Conservation (phyloP, 2,113 vertebrate species). For the Callochromis pleurospilus region DNA sequence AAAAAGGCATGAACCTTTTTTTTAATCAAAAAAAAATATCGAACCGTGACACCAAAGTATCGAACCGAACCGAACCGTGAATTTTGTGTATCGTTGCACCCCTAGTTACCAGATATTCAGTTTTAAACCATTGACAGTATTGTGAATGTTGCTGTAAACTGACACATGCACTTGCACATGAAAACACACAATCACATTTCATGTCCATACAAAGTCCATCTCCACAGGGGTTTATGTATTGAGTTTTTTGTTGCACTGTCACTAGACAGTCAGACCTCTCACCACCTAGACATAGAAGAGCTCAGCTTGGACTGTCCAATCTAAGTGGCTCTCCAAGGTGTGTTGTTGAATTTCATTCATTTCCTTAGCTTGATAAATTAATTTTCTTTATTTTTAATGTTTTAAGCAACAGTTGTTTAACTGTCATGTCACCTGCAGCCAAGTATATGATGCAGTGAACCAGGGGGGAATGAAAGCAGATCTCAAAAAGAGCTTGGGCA, state of each 20-base stretch:
- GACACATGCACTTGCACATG: not conserved
- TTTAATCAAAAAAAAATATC: no score
- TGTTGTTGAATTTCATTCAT: not conserved
- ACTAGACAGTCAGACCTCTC: constrained; percentile 15
- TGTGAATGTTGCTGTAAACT: not conserved
- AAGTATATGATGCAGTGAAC: not conserved
- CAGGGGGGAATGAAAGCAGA: not conserved
- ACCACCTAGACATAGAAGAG: not conserved
- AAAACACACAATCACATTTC: not conserved
- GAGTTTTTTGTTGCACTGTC: constrained; percentile 7
- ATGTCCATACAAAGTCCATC: not conserved
- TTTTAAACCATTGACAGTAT: not conserved
- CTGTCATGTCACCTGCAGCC: not conserved
- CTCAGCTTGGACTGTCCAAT: not conserved
- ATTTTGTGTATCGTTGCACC: no score
- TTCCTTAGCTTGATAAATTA: constrained; percentile 9
- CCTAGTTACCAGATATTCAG: not conserved
- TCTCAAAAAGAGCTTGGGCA: not conserved
- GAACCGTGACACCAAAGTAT: no score
- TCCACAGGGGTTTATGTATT: not conserved
- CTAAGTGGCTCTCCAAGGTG: not conserved
- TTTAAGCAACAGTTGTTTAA: not conserved
- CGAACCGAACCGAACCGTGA: no score
- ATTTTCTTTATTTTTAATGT: not conserved
- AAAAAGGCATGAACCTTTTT: no score